Conservation (phyloP, 2,797 vertebrate genomes). For the Philypnodon macrostomus region DNA sequence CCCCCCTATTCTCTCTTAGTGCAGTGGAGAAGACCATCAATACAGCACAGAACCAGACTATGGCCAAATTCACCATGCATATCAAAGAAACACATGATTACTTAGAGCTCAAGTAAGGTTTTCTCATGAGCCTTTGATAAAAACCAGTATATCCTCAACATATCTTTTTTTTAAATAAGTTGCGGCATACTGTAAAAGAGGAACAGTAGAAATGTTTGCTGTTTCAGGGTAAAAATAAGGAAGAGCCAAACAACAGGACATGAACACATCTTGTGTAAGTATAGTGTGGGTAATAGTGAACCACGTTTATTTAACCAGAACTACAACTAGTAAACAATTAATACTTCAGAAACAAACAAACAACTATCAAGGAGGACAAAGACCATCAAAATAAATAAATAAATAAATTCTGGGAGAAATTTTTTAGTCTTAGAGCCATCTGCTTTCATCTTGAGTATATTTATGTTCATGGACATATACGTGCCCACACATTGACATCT, state of each 20-base stretch:
- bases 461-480: constrained; percentile 76
- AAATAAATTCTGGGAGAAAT: too few relatives aligned
- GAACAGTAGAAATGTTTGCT: constrained; percentile 41
- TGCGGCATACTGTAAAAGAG: too few relatives aligned
- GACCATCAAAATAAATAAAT: too few relatives aligned
- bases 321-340: too few relatives aligned
- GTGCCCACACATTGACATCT: constrained; percentile 69
- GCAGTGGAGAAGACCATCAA: constrained; percentile 54
- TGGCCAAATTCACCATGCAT: constrained; percentile 63
- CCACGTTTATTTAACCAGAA: constrained; percentile 21
- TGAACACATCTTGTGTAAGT: constrained; percentile 52
- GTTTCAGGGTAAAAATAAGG: constrained; percentile 38
- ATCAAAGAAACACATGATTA: constrained; percentile 69
- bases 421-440: constrained; percentile 65
- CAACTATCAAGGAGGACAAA: too few relatives aligned
- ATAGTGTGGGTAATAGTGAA: constrained; percentile 26
- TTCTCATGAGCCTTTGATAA: constrained; percentile 5
- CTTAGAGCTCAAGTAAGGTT: constrained; percentile 56
- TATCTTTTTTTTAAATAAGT: too few relatives aligned
- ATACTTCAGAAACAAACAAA: too few relatives aligned
- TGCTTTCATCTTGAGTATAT: constrained; percentile 73
- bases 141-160: too few relatives aligned
- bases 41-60: constrained; percentile 42
- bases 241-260: constrained; percentile 21
- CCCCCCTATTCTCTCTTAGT: constrained; percentile 31